Conservation (phyloP, 23 tunicate species). For the Phallusia fumigata region DNA sequence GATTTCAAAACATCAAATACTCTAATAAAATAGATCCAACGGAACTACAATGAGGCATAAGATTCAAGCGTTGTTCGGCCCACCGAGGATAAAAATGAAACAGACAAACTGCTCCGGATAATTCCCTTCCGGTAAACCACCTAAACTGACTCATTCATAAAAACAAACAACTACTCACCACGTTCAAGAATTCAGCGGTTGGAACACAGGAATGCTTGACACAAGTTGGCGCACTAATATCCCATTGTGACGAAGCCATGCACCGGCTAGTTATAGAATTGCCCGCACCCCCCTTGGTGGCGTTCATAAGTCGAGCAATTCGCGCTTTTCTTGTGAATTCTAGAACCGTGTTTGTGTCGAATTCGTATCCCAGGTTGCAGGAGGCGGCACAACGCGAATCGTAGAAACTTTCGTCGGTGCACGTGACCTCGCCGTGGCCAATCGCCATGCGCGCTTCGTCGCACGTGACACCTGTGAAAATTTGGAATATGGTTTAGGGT, state of each 20-base stretch:
- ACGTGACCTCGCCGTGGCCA: slow-evolving; percentile 33
- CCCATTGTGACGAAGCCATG: slow-evolving; percentile 51
- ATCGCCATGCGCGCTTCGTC: slow-evolving; percentile 26
- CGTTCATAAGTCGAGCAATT: neutral
- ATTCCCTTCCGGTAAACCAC: too few relatives aligned
- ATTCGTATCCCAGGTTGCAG: slow-evolving; percentile 50
- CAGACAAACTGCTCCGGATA: too few relatives aligned
- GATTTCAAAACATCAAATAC: too few relatives aligned
- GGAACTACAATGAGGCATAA: too few relatives aligned
- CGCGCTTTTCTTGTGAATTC: neutral
- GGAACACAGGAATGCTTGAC: slow-evolving; percentile 53
- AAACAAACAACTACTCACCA: too few relatives aligned
- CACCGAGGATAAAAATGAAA: too few relatives aligned
- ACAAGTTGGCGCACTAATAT: slow-evolving; percentile 33
- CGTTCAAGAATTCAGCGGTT: neutral
- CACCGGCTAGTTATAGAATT: slow-evolving; percentile 17
- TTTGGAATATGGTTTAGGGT: too few relatives aligned
- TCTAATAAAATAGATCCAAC: too few relatives aligned
- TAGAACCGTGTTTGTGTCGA: slow-evolving; percentile 13
- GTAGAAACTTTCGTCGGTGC: slow-evolving; percentile 27
- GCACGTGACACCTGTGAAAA: slow-evolving; percentile 38
- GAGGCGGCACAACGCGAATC: slow-evolving; percentile 24
- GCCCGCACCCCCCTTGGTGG: neutral
- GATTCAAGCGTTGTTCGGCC: too few relatives aligned
- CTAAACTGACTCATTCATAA: too few relatives aligned